Conservation (phyloP, 2,113 vertebrate genomes). For the Lamprotornis superbus region DNA sequence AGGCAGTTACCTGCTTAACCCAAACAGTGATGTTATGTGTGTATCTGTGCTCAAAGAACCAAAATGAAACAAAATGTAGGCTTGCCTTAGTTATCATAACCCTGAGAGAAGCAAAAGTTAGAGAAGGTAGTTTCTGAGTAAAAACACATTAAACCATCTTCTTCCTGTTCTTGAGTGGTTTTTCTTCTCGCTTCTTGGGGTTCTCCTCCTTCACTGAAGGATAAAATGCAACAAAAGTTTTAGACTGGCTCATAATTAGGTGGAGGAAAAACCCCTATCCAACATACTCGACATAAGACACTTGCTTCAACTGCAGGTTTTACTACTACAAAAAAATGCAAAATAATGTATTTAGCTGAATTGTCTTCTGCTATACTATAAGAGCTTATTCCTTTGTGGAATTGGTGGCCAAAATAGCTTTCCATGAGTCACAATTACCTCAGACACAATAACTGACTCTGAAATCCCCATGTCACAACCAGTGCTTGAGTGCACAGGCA, state of each 20-base stretch:
- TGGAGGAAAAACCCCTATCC: not conserved
- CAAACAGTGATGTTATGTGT: accelerated
- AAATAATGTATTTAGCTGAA: not conserved
- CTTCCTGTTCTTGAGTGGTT: too few species aligned
- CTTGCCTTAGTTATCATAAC: not conserved
- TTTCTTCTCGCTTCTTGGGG: too few species aligned
- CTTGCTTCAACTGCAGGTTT: not conserved
- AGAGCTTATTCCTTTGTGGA: not conserved
- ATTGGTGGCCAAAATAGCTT: not conserved
- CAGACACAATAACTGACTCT: not conserved
- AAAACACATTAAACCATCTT: not conserved
- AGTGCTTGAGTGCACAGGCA: not conserved
- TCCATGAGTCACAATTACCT: not conserved
- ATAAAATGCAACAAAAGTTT: not conserved
- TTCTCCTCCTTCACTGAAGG: not conserved
- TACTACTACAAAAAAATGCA: not conserved
- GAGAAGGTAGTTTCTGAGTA: not conserved
- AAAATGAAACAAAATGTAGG: not conserved
- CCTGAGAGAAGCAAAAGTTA: not conserved
- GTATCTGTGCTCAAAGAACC: not conserved
- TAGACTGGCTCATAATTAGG: not conserved
- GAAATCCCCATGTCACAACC: not conserved
- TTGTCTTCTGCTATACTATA: not conserved
- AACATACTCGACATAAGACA: accelerated
- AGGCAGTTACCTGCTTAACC: not conserved